Evolutionary conservation across 2,888 invertebrate genomes (phyloP).

Genomic region (Phoenoteleia sp.): DNA sequence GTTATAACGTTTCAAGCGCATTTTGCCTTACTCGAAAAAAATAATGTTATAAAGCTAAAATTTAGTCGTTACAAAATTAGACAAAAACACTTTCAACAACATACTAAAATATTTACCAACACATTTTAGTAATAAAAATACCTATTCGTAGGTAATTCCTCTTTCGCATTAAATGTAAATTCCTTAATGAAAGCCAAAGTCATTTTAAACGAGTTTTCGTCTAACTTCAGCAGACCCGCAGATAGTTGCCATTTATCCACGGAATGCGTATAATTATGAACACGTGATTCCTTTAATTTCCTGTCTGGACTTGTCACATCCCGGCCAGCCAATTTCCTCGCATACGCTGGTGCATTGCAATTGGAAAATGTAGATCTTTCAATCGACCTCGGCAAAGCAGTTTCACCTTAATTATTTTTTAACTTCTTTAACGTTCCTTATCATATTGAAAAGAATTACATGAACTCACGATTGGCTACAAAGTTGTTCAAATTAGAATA

Average conservation of each 20-base stretch:
- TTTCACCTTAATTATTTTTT: slow-evolving; percentile 40
- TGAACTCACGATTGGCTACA: too few relatives aligned
- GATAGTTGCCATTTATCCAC: slow-evolving; percentile 76
- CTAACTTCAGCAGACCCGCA: slow-evolving; percentile 1
- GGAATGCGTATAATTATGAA: slow-evolving; percentile 83
- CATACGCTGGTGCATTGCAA: slow-evolving; percentile 40
- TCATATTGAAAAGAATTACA: too few relatives aligned
- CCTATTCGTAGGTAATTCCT: neutral
- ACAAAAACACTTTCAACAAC: too few relatives aligned
- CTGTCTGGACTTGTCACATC: slow-evolving; percentile 77
- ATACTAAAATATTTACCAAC: too few relatives aligned
- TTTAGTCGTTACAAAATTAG: too few relatives aligned
- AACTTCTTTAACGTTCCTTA: too few relatives aligned
- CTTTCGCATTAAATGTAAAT: slow-evolving; percentile 11
- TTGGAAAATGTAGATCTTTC: slow-evolving; percentile 48
- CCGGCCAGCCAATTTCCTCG: slow-evolving; percentile 80
- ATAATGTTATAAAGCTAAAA: too few relatives aligned
- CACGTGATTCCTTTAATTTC: slow-evolving; percentile 85
- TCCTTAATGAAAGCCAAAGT: slow-evolving; percentile 3
- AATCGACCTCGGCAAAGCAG: slow-evolving; percentile 44
- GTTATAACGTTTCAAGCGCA: too few relatives aligned
- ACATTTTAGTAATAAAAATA: too few relatives aligned
- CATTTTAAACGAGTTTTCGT: too few relatives aligned
- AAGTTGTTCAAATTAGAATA: too few relatives aligned
- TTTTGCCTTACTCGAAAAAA: too few relatives aligned